Conservation (phyloP, 2,113 vertebrate genomes). For the Budorcas taxicolor region DNA sequence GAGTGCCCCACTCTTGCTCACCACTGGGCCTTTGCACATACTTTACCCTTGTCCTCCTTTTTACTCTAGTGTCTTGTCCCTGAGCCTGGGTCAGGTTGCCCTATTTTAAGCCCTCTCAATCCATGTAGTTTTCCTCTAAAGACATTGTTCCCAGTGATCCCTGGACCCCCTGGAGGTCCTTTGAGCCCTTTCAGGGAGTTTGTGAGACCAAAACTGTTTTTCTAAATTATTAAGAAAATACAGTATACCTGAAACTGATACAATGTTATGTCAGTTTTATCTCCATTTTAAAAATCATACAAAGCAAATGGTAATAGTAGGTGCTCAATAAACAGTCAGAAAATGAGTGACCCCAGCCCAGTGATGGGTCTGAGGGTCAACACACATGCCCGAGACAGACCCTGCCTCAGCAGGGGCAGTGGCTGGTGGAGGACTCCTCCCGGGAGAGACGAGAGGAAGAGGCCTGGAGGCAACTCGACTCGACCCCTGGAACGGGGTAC, state of each 20-base stretch:
- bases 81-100: neutral
- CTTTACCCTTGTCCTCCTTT: neutral
- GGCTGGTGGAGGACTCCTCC: neutral
- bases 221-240: neutral
- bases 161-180: neutral
- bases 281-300: neutral
- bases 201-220: neutral
- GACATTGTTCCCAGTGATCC: neutral
- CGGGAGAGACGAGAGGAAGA: neutral
- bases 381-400: rapidly evolving
- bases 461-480: neutral
- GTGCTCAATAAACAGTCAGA: neutral
- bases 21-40: neutral
- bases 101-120: neutral
- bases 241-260: neutral
- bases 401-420: neutral
- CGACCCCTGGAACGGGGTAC: neutral
- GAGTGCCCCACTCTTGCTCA: no score
- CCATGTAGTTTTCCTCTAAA: neutral
- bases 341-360: neutral
- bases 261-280: neutral
- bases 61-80: neutral
- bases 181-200: neutral
- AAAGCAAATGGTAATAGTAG: neutral
- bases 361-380: neutral